phyloP scores from a whole-genome alignment of 2,797 vertebrate species.

The Tenualosa ilisha region DNA sequence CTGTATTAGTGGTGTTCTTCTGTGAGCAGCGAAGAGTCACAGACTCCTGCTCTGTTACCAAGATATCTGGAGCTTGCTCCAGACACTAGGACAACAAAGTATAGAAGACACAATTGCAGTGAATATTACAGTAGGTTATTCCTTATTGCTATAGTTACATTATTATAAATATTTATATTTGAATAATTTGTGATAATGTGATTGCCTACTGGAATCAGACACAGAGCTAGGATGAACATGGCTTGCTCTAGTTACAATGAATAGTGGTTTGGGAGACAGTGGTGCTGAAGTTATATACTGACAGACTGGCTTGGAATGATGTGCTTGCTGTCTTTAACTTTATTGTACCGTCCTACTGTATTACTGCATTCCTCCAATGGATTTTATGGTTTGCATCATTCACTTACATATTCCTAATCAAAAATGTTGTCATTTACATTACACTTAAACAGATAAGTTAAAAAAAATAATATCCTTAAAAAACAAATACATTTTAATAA shows the following conservation, averaged over 20 bases:
- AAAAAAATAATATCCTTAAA: too few relatives aligned
- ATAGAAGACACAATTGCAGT: neutral
- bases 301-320: neutral
- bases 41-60: too few relatives aligned
- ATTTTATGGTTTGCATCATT: too few relatives aligned
- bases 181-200: neutral
- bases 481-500: too few relatives aligned
- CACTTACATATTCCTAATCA: too few relatives aligned
- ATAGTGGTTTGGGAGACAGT: neutral
- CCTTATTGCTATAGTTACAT: neutral
- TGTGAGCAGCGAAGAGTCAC: too few relatives aligned
- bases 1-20: neutral
- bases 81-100: neutral
- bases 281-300: neutral
- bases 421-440: too few relatives aligned
- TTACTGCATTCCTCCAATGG: neutral
- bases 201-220: neutral
- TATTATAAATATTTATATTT: neutral
- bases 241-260: neutral
- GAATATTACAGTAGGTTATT: neutral
- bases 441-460: too few relatives aligned
- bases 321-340: neutral
- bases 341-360: neutral
- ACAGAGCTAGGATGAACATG: neutral
- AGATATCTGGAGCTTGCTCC: too few relatives aligned